Evolutionary conservation across 2,797 vertebrate species (phyloP), one percentile per base, ranked within the genome.

Genomic region (Serranus cabrilla): DNA sequence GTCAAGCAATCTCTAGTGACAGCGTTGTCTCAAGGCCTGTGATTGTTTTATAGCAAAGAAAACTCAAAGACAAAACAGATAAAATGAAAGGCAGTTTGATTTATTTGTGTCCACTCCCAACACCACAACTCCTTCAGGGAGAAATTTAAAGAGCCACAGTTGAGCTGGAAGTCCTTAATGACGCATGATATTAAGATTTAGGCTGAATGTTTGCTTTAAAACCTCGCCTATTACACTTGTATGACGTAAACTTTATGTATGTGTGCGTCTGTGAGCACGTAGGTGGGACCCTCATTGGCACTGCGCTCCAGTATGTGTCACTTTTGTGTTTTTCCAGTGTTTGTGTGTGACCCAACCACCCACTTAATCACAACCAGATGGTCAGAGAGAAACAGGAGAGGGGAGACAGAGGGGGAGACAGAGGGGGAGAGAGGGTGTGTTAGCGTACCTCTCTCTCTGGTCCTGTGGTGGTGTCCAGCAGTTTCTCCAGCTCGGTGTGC

Each of bases 401-500:
- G 52, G 27, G 42, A 34, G 47, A 34, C 34, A 34, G 34, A 34
- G 34, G 8, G 34, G 72, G 27, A 59, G n/a, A 39, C 17, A 72
- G 12, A 21, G 46, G 7, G 34, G 47, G 18, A 20, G 8, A 17
- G 37, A 12, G 45, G 20, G 61, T 2, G 21, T 5, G 8, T 39
- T 1, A 25, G 17, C 2, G 2, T 74, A 99, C 98, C 96, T 97
- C 95, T 89, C 91, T 81, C 63, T 98, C 96, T 54, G 93, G 82
- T 67, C 95, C 95, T 12, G 94, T 90, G 37, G 95, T 93, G 0
- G 96, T 97, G 0, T 89, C 89, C 75, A 97, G 93, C 82, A 99
- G 96, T 84, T 96, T 97, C 87, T 98, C 96, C 74, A 99, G 94
- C 89, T 99, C 98, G 0, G 88, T 58, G 89, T 97, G 95, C 96